Conservation (phyloP, 2,113 vertebrate genomes). For the Ammodytes dubius region DNA sequence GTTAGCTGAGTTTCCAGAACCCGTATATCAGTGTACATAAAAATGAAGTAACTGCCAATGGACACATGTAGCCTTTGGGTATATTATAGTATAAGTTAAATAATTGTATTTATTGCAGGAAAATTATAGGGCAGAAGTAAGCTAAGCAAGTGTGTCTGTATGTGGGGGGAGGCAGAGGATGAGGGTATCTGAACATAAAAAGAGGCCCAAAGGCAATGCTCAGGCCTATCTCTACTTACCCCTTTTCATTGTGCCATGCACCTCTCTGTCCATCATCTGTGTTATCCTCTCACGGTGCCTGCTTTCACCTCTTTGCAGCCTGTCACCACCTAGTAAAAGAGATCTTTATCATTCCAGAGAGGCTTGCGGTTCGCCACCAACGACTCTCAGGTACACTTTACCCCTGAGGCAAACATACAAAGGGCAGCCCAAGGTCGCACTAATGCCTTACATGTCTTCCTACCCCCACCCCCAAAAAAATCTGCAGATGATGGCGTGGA, state of each 20-base stretch:
- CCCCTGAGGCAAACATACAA: constrained; percentile 79
- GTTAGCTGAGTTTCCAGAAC: background rate
- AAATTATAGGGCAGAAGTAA: background rate
- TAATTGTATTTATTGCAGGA: background rate
- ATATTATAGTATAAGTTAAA: background rate
- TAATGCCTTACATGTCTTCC: constrained; percentile 82
- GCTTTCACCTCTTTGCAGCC: constrained; percentile 87
- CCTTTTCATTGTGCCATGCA: constrained; percentile 34
- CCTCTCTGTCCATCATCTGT: constrained; percentile 72
- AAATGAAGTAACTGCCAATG: background rate
- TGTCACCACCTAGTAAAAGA: constrained; percentile 91
- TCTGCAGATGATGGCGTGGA: constrained; percentile 92
- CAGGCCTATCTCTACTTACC: constrained; percentile 28
- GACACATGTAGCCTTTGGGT: background rate
- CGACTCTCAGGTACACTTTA: constrained; percentile 84
- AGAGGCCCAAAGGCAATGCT: constrained; percentile 35
- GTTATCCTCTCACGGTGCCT: constrained; percentile 84
- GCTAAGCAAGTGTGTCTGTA: background rate
- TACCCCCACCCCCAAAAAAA: constrained; percentile 65
- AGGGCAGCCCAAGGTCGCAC: constrained; percentile 73
- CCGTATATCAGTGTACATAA: background rate
- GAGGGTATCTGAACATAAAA: constrained; percentile 32
- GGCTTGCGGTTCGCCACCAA: constrained; percentile 85
- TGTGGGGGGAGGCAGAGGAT: background rate
- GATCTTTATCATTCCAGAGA: constrained; percentile 91